Conservation (phyloP, 2,113 vertebrate genomes). For the Columba livia region DNA sequence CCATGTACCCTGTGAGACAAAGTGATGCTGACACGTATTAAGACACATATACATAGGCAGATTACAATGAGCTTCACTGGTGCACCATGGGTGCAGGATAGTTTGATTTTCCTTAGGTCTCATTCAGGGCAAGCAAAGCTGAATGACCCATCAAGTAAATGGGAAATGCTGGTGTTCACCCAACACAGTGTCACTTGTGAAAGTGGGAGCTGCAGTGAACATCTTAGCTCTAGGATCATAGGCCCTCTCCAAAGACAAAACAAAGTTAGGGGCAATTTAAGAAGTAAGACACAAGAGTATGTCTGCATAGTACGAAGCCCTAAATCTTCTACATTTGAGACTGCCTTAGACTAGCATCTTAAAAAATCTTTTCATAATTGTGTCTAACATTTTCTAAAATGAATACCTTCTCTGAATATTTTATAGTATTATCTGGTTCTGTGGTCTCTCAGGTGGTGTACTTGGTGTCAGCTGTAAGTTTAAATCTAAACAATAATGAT, state of each 20-base stretch:
- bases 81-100: too few species aligned
- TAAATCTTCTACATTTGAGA: background rate
- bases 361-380: background rate
- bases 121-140: rapidly evolving
- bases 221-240: background rate
- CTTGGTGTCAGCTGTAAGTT: background rate
- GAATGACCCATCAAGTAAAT: rapidly evolving
- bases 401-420: background rate
- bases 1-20: rapidly evolving
- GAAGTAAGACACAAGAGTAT: background rate
- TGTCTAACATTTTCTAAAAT: background rate
- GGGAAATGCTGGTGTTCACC: rapidly evolving
- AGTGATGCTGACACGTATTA: background rate
- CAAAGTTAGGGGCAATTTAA: background rate
- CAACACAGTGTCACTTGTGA: too few species aligned
- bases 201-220: background rate
- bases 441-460: background rate
- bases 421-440: background rate
- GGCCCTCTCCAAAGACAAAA: background rate
- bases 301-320: background rate
- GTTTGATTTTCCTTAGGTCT: background rate
- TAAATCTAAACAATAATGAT: conserved; percentile 34
- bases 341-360: background rate
- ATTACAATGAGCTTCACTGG: background rate
- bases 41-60: background rate